These are phyloP conservation scores for Lasioglossum baleicum DNA, from an alignment of 1,140 invertebrate species.

Conservation along the genomic window DNA sequence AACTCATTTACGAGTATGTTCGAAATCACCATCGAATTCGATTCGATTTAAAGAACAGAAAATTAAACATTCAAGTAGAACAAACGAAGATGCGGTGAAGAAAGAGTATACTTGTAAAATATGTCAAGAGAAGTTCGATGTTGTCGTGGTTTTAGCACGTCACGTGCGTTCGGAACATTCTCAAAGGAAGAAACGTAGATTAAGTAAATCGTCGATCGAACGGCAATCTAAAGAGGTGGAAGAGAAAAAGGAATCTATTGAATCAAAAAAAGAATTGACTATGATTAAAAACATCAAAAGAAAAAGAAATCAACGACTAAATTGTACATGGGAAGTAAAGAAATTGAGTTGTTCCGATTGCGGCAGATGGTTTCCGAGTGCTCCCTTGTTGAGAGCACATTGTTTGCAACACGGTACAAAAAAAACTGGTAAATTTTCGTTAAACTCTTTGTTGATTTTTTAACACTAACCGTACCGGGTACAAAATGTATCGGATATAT, in stretches of 20 bases:
- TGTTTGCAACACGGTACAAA: conserved; percentile 70
- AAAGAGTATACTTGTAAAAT: conserved; percentile 74
- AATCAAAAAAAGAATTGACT: conserved; percentile 22
- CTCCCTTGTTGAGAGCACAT: conserved; percentile 63
- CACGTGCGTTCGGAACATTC: conserved; percentile 72
- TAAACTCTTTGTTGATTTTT: not conserved
- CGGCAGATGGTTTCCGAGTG: conserved; percentile 69
- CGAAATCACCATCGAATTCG: conserved; percentile 61
- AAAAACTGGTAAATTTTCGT: conserved; percentile 64
- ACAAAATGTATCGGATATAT: no score
- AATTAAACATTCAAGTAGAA: conserved; percentile 33
- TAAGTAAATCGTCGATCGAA: conserved; percentile 33
- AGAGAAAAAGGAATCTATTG: conserved; percentile 32
- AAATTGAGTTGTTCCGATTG: conserved; percentile 69
- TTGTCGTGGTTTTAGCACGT: conserved; percentile 73
- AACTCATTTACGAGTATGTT: conserved; percentile 70
- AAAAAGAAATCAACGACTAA: conserved; percentile 39
- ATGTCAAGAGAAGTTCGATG: conserved; percentile 75
- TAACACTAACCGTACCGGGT: no score
- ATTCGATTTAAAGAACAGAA: conserved; percentile 42
- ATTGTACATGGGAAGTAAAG: conserved; percentile 60
- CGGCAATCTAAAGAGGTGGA: conserved; percentile 28
- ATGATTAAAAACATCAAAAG: conserved; percentile 40
- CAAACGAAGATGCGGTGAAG: conserved; percentile 47
- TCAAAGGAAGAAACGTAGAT: conserved; percentile 65